Percentiles rank a stretch among this genome's conserved stretches.
phyloP scores from a whole-genome alignment of 2,113 vertebrate species.

The Camelus dromedarius region DNA sequence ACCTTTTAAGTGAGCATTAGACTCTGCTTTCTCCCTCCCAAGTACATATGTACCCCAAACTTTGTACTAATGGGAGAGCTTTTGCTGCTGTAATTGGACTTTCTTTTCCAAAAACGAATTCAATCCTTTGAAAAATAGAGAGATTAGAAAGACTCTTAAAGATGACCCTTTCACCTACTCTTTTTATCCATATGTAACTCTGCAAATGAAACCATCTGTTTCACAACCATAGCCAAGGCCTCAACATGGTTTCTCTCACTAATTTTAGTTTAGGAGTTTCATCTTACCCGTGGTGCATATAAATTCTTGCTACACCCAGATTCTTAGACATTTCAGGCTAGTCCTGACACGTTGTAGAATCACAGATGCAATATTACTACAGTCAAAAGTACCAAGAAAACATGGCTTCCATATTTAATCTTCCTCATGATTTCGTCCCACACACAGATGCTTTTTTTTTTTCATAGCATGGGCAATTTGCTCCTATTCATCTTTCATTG shows the following conservation, averaged over 20 bases:
- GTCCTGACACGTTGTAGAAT: neutral
- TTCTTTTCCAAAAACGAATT: slow-evolving; percentile 29
- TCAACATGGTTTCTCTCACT: slow-evolving; percentile 44
- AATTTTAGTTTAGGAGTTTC: slow-evolving; percentile 30
- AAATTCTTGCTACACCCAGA: slow-evolving; percentile 18
- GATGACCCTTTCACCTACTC: slow-evolving; percentile 13
- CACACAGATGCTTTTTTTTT: neutral
- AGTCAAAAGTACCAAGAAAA: slow-evolving; percentile 18
- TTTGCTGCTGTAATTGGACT: neutral
- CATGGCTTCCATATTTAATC: slow-evolving; percentile 19
- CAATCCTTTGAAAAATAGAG: neutral
- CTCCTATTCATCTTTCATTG: neutral
- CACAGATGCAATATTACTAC: slow-evolving; percentile 16
- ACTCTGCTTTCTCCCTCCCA: neutral
- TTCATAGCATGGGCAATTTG: neutral
- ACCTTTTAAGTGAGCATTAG: slow-evolving; percentile 14
- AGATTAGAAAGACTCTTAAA: slow-evolving; percentile 43
- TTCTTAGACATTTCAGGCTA: slow-evolving; percentile 22
- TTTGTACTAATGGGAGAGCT: neutral
- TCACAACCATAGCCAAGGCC: neutral
- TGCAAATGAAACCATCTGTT: slow-evolving; percentile 57
- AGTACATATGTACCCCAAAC: slow-evolving; percentile 2
- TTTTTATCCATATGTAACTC: neutral
- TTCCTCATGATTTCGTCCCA: neutral
- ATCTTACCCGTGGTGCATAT: neutral